phyloP scores from a whole-genome alignment of 2,113 vertebrate genomes.

The Cariama cristata region DNA sequence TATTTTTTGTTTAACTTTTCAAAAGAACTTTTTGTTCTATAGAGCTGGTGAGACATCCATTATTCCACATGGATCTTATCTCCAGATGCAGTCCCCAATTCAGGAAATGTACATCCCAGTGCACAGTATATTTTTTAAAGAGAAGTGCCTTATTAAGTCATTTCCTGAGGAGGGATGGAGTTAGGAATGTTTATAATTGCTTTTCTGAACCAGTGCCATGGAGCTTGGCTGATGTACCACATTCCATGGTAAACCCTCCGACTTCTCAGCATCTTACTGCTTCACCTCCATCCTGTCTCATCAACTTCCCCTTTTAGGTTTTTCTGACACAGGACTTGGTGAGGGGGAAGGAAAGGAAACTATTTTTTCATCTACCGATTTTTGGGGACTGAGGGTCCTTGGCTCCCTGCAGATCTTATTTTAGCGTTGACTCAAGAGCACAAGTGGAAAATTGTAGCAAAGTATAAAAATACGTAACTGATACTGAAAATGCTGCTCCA shows the following conservation, averaged over 20 bases:
- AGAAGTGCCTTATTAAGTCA: background rate
- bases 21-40: background rate
- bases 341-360: background rate
- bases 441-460: background rate
- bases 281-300: background rate
- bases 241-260: conserved; percentile 1
- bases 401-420: background rate
- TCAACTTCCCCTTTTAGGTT: background rate
- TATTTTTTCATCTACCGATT: background rate
- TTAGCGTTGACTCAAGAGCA: background rate
- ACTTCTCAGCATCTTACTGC: background rate
- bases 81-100: background rate
- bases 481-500: background rate
- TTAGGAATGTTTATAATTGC: conserved; percentile 37
- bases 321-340: background rate
- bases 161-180: conserved; percentile 20
- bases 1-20: background rate
- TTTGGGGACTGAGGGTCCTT: background rate
- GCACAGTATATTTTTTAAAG: background rate
- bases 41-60: background rate
- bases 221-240: conserved; percentile 11
- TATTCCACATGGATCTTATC: background rate
- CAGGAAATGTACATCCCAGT: background rate
- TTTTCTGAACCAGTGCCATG: conserved; percentile 23
- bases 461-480: background rate